Conservation (phyloP, 2,888 invertebrate genomes). For the Nemoura dubitans region DNA sequence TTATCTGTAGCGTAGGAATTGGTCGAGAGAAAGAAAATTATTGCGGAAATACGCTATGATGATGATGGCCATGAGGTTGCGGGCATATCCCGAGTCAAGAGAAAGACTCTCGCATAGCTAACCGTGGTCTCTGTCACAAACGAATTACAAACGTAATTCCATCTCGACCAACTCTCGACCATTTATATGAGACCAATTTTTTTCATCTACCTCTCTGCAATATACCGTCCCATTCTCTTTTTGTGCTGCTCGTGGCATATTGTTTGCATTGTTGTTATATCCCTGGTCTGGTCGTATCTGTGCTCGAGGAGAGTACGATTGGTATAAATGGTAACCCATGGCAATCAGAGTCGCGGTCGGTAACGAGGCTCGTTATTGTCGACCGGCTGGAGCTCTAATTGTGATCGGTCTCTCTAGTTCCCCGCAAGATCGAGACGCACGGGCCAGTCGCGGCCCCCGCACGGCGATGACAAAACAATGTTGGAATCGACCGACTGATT, state of each 20-base stretch:
- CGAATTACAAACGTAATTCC: constrained; percentile 45
- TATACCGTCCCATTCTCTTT: constrained; percentile 34
- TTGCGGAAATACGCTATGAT: constrained; percentile 44
- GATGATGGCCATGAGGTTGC: neutral
- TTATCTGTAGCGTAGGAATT: constrained; percentile 30
- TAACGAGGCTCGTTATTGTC: constrained; percentile 7
- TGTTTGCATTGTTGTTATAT: constrained; percentile 8
- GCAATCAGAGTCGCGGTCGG: neutral
- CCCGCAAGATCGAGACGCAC: neutral
- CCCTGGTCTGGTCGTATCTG: neutral
- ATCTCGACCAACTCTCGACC: constrained; percentile 17
- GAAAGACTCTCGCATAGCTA: neutral
- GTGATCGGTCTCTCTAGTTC: constrained; percentile 30
- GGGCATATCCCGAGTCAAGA: no score
- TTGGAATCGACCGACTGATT: neutral
- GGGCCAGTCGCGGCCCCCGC: neutral
- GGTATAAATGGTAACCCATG: neutral
- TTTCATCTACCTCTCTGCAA: neutral
- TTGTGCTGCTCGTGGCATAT: constrained; percentile 5
- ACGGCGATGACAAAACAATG: constrained; percentile 19
- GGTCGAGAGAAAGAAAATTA: constrained; percentile 41
- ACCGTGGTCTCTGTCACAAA: constrained; percentile 40
- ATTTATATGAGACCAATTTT: constrained; percentile 12
- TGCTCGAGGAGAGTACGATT: neutral
- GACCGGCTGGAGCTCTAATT: neutral